Evolutionary conservation across 2,797 vertebrate species (phyloP), one percentile per base, ranked within the genome.

Genomic region (Siniperca scherzeri): DNA sequence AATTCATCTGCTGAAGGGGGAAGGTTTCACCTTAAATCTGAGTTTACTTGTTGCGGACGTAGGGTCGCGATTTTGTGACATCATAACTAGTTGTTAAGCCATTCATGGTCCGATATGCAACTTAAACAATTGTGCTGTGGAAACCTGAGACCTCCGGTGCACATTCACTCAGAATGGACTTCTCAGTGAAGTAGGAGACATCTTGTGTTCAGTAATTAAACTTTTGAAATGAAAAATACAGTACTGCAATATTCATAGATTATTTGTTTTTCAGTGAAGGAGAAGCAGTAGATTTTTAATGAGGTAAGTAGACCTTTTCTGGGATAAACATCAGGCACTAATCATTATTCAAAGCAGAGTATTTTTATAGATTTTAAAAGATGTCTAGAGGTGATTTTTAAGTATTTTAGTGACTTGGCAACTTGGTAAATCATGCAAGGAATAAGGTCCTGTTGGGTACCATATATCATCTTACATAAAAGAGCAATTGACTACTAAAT

Each of bases 401-500:
- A 48, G 9, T 53, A n/a, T 74, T 46, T 62, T 53, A 48, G 6
- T 75, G 4, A 55, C 9, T 70, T 70, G 2, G 10, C 25, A 36
- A 44, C 38, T 66, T 22, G 4, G 27, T 68, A 38, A 71, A 71
- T 64, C 59, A 11, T 36, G 3, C 17, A 62, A 2, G 2, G 19
- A 69, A 25, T 14, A 19, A 55, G 22, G 14, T 21, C 11, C 21
- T 75, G 46, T 33, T 17, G 13, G 50, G 50, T 36, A 8, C 27
- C 42, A 67, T 33, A 14, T 17, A 57, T 57, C 33, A 48, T 22
- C 55, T 52, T n/a, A 22, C 17, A 74, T 61, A 17, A 78, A 69
- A 73, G 55, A 53, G 19, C 1, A 30, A 16, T 42, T n/a, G 55
- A 61, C 42, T 17, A 13, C 0, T 73, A 36, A 11, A 64, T 77